Evolutionary conservation across 1,140 invertebrate genomes (phyloP), one percentile per base, ranked within the genome.

Genomic region (Leptinotarsa defecta): DNA sequence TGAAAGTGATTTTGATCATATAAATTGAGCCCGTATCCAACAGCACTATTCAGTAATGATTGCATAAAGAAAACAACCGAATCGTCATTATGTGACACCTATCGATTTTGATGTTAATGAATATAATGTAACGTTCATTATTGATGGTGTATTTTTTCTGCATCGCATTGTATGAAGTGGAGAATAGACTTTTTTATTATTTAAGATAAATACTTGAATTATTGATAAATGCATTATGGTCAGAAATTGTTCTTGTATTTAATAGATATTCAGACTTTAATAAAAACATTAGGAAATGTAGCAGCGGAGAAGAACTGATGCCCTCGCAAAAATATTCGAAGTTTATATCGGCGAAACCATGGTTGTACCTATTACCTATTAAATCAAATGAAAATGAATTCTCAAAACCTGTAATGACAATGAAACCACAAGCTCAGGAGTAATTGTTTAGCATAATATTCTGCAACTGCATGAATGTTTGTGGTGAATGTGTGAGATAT

Each of bases 241-340:
- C 63, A 77, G 49, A 52, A 52, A 79, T 81, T 73, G 43, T 78
- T 82, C 78, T 81, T 77, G 81, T 84, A 82, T 84, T 83, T 83
- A 81, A 84, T 68, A 80, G 82, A 76, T 83, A 83, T 79, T 73
- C 69, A 52, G 75, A 73, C 64, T 63, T 73, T 68, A 3, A 24
- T 24, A 24, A 24, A 24, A 24, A 24, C 2, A 24, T 3, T 3
- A 24, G 3, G 22, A 2, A 24, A 24, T 77, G 49, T 4, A 74
- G 77, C 79, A 80, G 74, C 75, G 64, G 68, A 81, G 81, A 78
- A 78, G 77, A 83, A 82, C 76, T 81, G 77, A 79, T 82, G 70
- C 71, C 43, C 65, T 74, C 61, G 69, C 48, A 63, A 70, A 72
- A 74, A 67, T 61, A 64, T 77, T 79, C 74, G 80, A 85, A 79